Conservation (phyloP, 2,888 invertebrate genomes). For the Antheraea assamensis region DNA sequence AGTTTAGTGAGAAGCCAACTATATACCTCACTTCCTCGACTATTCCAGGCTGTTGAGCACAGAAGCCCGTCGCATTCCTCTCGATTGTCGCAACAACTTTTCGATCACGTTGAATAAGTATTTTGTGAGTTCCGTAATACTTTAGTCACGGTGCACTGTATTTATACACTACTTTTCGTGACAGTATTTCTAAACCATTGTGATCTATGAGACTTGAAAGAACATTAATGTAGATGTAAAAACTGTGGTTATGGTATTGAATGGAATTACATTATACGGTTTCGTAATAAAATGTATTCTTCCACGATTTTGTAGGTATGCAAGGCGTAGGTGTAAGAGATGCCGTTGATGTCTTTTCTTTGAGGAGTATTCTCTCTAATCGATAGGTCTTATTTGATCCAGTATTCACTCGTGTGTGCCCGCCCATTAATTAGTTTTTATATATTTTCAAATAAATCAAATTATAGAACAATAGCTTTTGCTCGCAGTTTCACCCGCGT, state of each 20-base stretch:
- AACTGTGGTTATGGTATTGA: conserved; percentile 9
- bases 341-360: conserved; percentile 51
- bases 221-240: conserved; percentile 22
- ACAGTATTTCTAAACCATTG: conserved; percentile 28
- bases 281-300: background rate
- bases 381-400: background rate
- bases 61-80: conserved; percentile 54
- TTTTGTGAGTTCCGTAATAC: conserved; percentile 49
- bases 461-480: no score
- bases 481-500: no score
- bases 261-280: conserved; percentile 7
- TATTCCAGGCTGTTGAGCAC: conserved; percentile 51
- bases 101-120: conserved; percentile 50
- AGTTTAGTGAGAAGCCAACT: background rate
- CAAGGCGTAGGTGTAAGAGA: conserved; percentile 1
- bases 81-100: conserved; percentile 57
- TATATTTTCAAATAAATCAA: no score
- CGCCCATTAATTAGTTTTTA: no score
- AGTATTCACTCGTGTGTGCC: background rate
- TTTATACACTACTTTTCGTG: conserved; percentile 34
- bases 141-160: conserved; percentile 50
- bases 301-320: background rate
- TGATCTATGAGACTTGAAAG: conserved; percentile 43
- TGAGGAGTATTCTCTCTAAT: background rate
- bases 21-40: background rate